Conservation (phyloP, 2,113 vertebrate genomes). For the Xiphophorus hellerii region DNA sequence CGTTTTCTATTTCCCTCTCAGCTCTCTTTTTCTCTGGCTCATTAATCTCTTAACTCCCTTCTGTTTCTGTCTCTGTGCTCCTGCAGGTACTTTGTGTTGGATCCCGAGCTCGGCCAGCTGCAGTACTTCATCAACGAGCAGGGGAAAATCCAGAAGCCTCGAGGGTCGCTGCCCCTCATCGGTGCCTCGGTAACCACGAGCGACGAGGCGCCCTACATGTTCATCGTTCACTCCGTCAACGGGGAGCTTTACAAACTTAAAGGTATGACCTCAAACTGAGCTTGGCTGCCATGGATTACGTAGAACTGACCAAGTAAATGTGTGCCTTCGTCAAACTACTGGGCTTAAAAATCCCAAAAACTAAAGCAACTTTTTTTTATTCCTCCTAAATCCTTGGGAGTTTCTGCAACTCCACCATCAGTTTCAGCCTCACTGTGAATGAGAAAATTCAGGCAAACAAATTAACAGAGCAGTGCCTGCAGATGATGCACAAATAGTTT, state of each 20-base stretch:
- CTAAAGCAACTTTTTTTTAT: not conserved
- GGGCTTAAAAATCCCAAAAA: not conserved
- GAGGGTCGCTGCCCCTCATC: constrained; percentile 88
- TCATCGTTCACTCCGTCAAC: constrained; percentile 88
- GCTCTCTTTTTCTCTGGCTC: constrained; percentile 20
- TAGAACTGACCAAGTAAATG: constrained; percentile 13
- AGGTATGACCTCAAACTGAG: constrained; percentile 79
- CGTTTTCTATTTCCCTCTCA: constrained; percentile 4
- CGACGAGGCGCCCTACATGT: constrained; percentile 93
- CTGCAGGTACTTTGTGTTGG: constrained; percentile 88
- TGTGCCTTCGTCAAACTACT: not conserved
- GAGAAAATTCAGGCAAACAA: not conserved
- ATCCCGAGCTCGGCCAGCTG: constrained; percentile 89
- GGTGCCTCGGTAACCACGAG: constrained; percentile 90
- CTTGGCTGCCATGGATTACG: constrained; percentile 14
- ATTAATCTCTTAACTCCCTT: constrained; percentile 41
- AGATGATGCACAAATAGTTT: too few relatives aligned
- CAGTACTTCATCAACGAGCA: constrained; percentile 96
- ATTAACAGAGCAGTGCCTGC: too few relatives aligned
- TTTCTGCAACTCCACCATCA: not conserved
- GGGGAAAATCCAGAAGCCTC: constrained; percentile 91
- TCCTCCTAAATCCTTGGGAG: not conserved
- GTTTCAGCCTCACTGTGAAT: not conserved
- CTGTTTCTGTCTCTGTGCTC: constrained; percentile 8
- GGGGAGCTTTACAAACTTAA: constrained; percentile 94